phyloP scores from a whole-genome alignment of 2,888 invertebrate genomes.

The Meiosimyza platycephala region DNA sequence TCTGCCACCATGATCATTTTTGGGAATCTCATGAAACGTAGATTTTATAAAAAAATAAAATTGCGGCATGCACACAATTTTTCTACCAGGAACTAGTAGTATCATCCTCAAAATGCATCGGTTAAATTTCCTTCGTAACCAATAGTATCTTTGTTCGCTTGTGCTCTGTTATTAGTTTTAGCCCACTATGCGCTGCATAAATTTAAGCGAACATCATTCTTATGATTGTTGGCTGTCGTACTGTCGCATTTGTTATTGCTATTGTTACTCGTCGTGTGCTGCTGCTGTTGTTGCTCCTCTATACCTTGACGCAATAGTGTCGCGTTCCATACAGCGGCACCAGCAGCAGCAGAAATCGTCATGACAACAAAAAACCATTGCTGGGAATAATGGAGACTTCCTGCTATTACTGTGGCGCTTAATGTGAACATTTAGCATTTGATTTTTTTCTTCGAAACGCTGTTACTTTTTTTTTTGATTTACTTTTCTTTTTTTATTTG shows the following conservation, averaged over 20 bases:
- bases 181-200: too few relatives aligned
- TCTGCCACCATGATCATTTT: too few relatives aligned
- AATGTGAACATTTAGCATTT: slow-evolving; percentile 35
- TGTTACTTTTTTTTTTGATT: neutral
- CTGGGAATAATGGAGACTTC: slow-evolving; percentile 34
- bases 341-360: neutral
- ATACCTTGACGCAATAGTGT: slow-evolving; percentile 17
- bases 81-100: too few relatives aligned
- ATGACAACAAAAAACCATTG: slow-evolving; percentile 19
- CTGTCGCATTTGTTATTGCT: neutral
- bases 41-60: too few relatives aligned
- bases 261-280: slow-evolving; percentile 9
- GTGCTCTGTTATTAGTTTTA: too few relatives aligned
- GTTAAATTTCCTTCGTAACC: too few relatives aligned
- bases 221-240: too few relatives aligned
- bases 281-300: neutral
- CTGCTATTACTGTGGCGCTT: slow-evolving; percentile 53
- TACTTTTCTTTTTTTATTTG: slow-evolving; percentile 3
- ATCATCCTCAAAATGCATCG: too few relatives aligned
- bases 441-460: slow-evolving; percentile 31
- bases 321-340: slow-evolving; percentile 7
- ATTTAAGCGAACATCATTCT: too few relatives aligned
- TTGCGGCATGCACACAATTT: too few relatives aligned
- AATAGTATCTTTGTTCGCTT: too few relatives aligned
- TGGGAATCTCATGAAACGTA: too few relatives aligned